Percentiles rank a stretch among this genome's conserved stretches.
These are phyloP conservation scores for Ptilorrhoa leucosticta DNA, from an alignment of 2,113 vertebrate genomes.

Conservation along the genomic window DNA sequence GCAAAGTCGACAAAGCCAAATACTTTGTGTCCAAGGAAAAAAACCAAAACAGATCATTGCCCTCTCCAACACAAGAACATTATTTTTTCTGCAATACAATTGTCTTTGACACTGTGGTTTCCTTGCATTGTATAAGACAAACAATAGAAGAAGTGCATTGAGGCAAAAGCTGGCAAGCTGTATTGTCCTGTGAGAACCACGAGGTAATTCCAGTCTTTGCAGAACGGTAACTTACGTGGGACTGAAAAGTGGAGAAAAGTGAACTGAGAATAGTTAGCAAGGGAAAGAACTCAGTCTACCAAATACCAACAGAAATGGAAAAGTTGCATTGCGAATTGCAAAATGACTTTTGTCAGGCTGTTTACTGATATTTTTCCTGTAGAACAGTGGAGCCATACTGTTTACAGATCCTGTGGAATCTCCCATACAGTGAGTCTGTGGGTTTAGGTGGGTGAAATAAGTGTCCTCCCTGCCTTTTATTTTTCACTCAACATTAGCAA, in stretches of 20 bases:
- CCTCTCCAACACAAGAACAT: neutral
- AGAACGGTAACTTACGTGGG: neutral
- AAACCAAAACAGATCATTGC: neutral
- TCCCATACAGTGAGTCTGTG: neutral
- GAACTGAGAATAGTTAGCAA: neutral
- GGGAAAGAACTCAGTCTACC: neutral
- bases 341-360: neutral
- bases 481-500: neutral
- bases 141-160: neutral
- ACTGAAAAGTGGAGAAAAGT: neutral
- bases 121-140: neutral
- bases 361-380: neutral
- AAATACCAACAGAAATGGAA: neutral
- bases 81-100: neutral
- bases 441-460: neutral
- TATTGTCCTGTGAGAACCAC: neutral
- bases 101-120: neutral
- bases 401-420: neutral
- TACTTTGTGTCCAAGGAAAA: neutral
- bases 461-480: neutral
- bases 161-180: neutral
- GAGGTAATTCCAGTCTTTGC: neutral
- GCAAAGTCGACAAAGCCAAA: constrained; percentile 34
- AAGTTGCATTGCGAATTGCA: neutral
- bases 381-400: neutral